Conservation (phyloP, 2,797 vertebrate genomes). For the Gadopsis marmoratus region DNA sequence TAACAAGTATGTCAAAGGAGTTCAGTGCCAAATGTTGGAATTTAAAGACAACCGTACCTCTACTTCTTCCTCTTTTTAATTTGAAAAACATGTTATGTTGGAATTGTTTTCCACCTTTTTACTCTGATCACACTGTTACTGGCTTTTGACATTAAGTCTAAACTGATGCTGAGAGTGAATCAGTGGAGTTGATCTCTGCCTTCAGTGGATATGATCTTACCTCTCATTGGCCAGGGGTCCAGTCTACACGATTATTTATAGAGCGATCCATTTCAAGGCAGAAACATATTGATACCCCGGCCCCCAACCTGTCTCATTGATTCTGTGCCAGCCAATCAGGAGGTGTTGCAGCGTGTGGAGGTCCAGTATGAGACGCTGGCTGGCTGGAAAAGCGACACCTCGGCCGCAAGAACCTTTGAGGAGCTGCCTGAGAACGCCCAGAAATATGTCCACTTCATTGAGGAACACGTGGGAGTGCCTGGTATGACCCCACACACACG, state of each 20-base stretch:
- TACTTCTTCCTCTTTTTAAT: neutral
- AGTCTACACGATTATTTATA: conserved; percentile 10
- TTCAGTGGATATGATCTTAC: neutral
- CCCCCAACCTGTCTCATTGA: neutral
- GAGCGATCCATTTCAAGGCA: neutral
- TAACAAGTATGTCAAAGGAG: neutral
- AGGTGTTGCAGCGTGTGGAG: conserved; percentile 94
- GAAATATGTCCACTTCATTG: conserved; percentile 93
- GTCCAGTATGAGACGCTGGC: conserved; percentile 95
- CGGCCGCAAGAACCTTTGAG: conserved; percentile 90
- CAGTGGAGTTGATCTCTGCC: neutral
- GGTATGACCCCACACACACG: conserved; percentile 80
- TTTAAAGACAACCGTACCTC: neutral
- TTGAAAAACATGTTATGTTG: neutral
- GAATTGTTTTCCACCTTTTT: neutral
- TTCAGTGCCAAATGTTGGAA: neutral
- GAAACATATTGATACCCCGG: conserved; percentile 25
- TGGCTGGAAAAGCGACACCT: conserved; percentile 95
- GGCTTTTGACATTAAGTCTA: neutral
- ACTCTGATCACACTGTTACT: neutral
- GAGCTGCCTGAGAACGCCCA: conserved; percentile 95
- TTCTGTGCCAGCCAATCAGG: conserved; percentile 91
- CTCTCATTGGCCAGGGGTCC: neutral
- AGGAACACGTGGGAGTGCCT: conserved; percentile 91
- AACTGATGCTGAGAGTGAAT: neutral